phyloP scores from a whole-genome alignment of 2,113 vertebrate species.

The Hippoglossus stenolepis region DNA sequence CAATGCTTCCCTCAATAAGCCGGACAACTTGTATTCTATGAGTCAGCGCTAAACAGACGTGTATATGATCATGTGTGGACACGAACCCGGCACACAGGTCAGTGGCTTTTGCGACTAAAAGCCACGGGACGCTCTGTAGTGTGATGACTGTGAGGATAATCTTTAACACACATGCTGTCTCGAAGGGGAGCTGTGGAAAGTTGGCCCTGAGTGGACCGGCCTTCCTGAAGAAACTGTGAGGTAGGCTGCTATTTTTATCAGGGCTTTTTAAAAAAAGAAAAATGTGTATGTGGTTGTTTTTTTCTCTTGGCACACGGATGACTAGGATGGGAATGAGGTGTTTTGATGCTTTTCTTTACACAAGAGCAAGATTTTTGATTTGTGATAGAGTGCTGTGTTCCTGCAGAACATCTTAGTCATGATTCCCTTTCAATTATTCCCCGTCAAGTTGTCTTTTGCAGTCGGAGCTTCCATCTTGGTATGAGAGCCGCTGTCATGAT shows the following conservation, averaged over 20 bases:
- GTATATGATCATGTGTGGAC: constrained; percentile 40
- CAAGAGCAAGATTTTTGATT: neutral
- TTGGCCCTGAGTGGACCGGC: constrained; percentile 58
- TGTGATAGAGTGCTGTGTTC: neutral
- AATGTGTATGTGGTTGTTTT: constrained; percentile 20
- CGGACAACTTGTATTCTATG: constrained; percentile 1
- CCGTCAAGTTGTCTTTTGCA: constrained; percentile 1
- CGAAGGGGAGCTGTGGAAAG: constrained; percentile 79
- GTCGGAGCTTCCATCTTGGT: constrained; percentile 23
- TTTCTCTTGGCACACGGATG: neutral
- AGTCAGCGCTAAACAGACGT: constrained; percentile 20
- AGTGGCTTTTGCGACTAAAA: constrained; percentile 69
- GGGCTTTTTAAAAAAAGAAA: constrained; percentile 39
- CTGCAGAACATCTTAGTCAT: neutral
- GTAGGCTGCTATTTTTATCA: constrained; percentile 72
- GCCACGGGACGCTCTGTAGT: constrained; percentile 40
- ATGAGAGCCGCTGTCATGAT: constrained; percentile 33
- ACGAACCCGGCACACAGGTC: constrained; percentile 53
- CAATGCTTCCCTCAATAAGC: neutral
- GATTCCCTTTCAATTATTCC: constrained; percentile 17
- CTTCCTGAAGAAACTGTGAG: constrained; percentile 69
- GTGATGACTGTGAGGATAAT: constrained; percentile 71
- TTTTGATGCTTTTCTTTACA: constrained; percentile 1
- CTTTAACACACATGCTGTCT: constrained; percentile 80
- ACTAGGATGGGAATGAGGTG: constrained; percentile 20